Percentiles rank a stretch among this genome's conserved stretches.
These are phyloP conservation scores for Brachyistius frenatus DNA, from an alignment of 2,113 vertebrate species.

Conservation along the genomic window DNA sequence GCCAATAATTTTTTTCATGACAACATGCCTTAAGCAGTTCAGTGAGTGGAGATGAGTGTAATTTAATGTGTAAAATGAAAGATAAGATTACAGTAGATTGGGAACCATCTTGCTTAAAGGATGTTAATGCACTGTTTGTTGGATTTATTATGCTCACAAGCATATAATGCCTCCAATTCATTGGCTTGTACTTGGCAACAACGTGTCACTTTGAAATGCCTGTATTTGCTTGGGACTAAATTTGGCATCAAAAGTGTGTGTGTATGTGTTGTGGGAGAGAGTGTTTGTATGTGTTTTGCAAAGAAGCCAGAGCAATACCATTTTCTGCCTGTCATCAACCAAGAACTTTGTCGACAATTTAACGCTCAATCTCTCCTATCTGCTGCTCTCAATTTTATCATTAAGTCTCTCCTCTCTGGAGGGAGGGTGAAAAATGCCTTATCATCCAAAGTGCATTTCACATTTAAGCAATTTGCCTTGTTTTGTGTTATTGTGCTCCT, in stretches of 20 bases:
- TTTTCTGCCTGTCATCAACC: constrained; percentile 74
- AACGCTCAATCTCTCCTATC: constrained; percentile 62
- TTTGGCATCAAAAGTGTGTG: constrained; percentile 56
- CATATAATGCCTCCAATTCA: constrained; percentile 40
- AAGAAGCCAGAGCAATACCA: constrained; percentile 69
- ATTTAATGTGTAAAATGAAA: constrained; percentile 34
- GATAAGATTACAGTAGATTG: constrained; percentile 25
- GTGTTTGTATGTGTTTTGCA: constrained; percentile 66
- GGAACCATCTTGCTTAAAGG: constrained; percentile 30
- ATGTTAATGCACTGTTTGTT: constrained; percentile 13
- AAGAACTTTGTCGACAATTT: constrained; percentile 69
- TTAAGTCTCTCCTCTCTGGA: constrained; percentile 59
- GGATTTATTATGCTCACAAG: constrained; percentile 15
- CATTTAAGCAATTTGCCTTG: constrained; percentile 65
- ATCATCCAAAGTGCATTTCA: constrained; percentile 69
- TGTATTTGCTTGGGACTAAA: constrained; percentile 66
- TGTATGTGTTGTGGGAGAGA: constrained; percentile 18
- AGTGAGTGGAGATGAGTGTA: background rate
- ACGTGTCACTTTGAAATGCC: constrained; percentile 56
- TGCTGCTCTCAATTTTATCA: constrained; percentile 70
- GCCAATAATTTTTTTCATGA: constrained; percentile 6
- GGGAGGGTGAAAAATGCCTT: constrained; percentile 56
- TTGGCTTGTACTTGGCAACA: constrained; percentile 59
- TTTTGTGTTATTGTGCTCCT: constrained; percentile 57
- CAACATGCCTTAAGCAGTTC: background rate